Evolutionary conservation across 2,888 invertebrate species (phyloP).

Genomic region (Caenorhabditis sp.): DNA sequence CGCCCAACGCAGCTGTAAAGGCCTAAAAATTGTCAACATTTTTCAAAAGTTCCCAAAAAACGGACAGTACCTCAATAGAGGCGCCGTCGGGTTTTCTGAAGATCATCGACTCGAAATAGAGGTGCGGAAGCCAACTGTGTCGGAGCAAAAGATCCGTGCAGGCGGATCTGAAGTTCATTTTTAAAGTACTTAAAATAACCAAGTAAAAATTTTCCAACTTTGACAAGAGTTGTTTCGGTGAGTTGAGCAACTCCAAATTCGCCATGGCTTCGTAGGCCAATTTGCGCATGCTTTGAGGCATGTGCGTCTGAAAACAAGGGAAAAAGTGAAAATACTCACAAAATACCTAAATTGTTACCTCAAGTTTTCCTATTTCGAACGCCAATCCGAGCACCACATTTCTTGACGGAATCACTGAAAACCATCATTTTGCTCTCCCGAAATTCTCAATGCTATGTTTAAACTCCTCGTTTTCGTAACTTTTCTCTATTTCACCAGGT

Average conservation of each 20-base stretch:
- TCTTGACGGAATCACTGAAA: conserved; percentile 31
- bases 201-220: conserved; percentile 10
- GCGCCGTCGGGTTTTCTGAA: conserved; percentile 40
- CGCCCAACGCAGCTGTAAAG: conserved; percentile 16
- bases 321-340: not conserved
- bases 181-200: too few relatives aligned
- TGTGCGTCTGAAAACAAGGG: conserved; percentile 4
- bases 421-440: too few relatives aligned
- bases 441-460: too few relatives aligned
- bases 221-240: conserved; percentile 5
- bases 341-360: too few relatives aligned
- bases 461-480: too few relatives aligned
- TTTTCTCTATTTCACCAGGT: too few relatives aligned
- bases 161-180: conserved; percentile 69
- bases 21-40: not conserved
- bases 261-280: conserved; percentile 46
- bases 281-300: conserved; percentile 4
- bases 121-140: conserved; percentile 83
- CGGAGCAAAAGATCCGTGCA: conserved; percentile 88
- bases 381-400: conserved; percentile 24
- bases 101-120: conserved; percentile 58
- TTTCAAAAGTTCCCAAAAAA: not conserved
- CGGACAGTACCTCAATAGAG: too few relatives aligned
- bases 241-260: conserved; percentile 32
- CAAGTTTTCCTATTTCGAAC: conserved; percentile 23